Evolutionary conservation across 2,888 invertebrate species (phyloP), one percentile per base, ranked within the genome.

Genomic region (Eulithis testata): DNA sequence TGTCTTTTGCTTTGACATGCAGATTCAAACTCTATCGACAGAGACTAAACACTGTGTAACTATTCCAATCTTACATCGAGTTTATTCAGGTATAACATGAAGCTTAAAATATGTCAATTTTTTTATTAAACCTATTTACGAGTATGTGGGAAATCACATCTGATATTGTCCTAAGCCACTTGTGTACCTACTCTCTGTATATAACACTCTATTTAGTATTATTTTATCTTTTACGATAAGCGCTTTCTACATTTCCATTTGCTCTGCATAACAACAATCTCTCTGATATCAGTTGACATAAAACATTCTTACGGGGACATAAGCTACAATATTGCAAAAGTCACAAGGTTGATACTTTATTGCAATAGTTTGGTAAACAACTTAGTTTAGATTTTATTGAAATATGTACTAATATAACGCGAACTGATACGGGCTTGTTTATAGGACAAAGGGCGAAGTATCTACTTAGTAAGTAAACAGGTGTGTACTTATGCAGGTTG

Each of bases 201-300:
- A 11, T 71, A 75, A 75, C 74, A 75, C 73, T 63, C 74, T 76
- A 73, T 59, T 63, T 69, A 73, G 75, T 73, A 72, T 76, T 66
- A 76, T 74, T 72, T 76, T 73, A 80, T 78, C 77, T 77, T 73
- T 78, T 65, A 43, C 77, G 81, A 84, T 85, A 83, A 78, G 60
- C 56, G 77, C 72, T 80, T 83, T 79, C 79, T 78, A 81, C 73
- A 74, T 82, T 82, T 84, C 81, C 83, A 81, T 68, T 31, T 74
- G 59, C 68, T 71, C 62, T 54, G 75, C 82, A 64, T 81, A 79
- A 73, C 79, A 73, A 85, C 82, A 79, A 65, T 65, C 64, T 63
- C 61, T 69, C 59, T 66, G 65, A 71, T 73, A 77, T 76, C 74
- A 72, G 72, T 75, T 73, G 70, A 74, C 69, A 72, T 65, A 65